Evolutionary conservation across 2,797 vertebrate species (phyloP), one percentile per base, ranked within the genome.

Genomic region (Microchirus variegatus): DNA sequence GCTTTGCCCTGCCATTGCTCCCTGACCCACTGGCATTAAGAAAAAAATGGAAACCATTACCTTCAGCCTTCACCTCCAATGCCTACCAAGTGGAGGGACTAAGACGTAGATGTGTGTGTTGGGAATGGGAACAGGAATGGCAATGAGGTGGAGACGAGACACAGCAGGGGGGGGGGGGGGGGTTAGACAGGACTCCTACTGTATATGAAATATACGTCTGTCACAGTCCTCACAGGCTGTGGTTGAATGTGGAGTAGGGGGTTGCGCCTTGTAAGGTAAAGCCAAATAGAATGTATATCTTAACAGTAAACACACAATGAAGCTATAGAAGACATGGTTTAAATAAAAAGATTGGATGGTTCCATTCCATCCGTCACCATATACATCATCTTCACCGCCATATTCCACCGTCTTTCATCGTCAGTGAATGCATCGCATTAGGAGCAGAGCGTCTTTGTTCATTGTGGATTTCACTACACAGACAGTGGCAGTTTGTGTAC

Each of bases 11-110:
- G 74, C 83, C 77, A 78, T 73, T 82, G 79, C 93, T 92, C 92
- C 55, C 87, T 94, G 93, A 94, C 93, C 93, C 66, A 64, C 77
- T 90, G 91, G 90, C 90, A 90, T 90, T 85, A 90, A 86, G 75
- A 86, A 91, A 91, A 91, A 90, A 92, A 92, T 91, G 78, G 86
- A 89, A 91, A 81, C 77, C 89, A 94, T 91, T 92, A 90, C 85
- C 84, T 86, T 86, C 66, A 81, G 80, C 77, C 80, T 80, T 83
- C 78, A 81, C 69, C 76, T 78, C 77, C 49, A 31, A 41, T 16
- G 70, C 42, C 72, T 60, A 59, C 51, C 60, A 63, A 63, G 68
- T 38, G 53, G 70, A 65, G 35, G 18, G 55, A 74, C 51, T 53
- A 58, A 58, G 44, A 56, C 70, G 15, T 31, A 31, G 31, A 35